Evolutionary conservation across 2,888 invertebrate species (phyloP), one percentile per base, ranked within the genome.

Genomic region (Melitaea athalia): DNA sequence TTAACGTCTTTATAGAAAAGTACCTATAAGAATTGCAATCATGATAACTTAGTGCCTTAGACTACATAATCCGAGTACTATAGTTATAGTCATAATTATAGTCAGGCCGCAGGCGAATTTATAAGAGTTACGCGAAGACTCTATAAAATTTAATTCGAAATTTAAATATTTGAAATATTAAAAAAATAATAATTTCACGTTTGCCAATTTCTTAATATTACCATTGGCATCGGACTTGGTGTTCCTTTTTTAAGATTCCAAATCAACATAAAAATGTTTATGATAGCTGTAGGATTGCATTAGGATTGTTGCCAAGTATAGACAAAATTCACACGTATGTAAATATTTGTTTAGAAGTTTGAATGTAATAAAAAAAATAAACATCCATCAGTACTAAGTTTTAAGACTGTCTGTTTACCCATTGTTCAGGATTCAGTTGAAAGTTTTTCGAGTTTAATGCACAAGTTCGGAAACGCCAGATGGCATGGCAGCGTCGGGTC

Each of bases 381-480:
- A 12, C 10, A 15, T 31, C 15, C 47, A 55, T 55, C 33, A 55
- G 31, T 14, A 57, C 42, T 31, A 31, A 15, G 65, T 65, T 69
- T 62, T 69, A 71, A 67, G 64, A 71, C 74, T 63, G 72, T 72
- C 74, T 63, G 72, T 72, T 76, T 75, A 67, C 67, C 73, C 72
- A 74, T 72, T 73, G 75, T 77, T 78, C 75, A 42, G 74, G 72
- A 80, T 82, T 78, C 78, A 76, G 75, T 64, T 68, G 71, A 78
- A 78, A 75, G 64, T 72, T 71, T 76, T 77, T 74, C 43, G 67
- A 38, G 75, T 69, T 79, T 81, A 83, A 81, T 81, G 79, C 75
- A 80, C 71, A 82, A 83, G 83, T 84, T 85, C 80, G 64, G 66
- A 62, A 65, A 70, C 76, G 64, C 77, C 83, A 85, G 86, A 84